Conservation (phyloP, 2,888 invertebrate species). For the Octonoba sinensis region DNA sequence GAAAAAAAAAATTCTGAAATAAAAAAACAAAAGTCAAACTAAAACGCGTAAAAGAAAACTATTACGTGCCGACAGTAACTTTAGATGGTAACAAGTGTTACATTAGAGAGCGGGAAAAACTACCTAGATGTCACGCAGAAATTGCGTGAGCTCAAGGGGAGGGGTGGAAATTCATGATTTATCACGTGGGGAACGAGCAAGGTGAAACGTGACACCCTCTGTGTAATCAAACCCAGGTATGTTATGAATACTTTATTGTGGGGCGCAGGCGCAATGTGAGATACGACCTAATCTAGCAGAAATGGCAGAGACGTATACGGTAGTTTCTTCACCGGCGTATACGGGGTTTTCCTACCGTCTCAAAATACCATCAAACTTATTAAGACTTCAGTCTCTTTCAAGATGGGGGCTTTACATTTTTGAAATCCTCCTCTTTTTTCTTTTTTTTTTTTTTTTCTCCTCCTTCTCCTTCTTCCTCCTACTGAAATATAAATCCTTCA, state of each 20-base stretch:
- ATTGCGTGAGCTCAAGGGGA: not conserved
- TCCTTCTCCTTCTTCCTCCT: no score
- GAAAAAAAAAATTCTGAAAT: not conserved
- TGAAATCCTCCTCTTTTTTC: conserved; percentile 43
- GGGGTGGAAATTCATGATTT: conserved; percentile 35
- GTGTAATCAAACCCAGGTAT: conserved; percentile 63
- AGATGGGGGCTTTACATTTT: conserved; percentile 60
- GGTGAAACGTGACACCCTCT: conserved; percentile 57
- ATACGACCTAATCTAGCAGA: conserved; percentile 61
- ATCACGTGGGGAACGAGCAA: conserved; percentile 60
- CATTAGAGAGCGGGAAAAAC: conserved; percentile 40
- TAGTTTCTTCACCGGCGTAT: conserved; percentile 24
- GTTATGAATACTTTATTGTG: conserved; percentile 64
- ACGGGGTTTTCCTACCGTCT: conserved; percentile 21
- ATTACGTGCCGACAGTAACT: conserved; percentile 64
- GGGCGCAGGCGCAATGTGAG: conserved; percentile 44
- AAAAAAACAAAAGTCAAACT: conserved; percentile 5
- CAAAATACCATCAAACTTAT: conserved; percentile 64
- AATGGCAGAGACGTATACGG: conserved; percentile 61
- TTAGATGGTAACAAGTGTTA: conserved; percentile 64
- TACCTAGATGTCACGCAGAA: conserved; percentile 23
- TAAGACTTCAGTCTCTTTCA: conserved; percentile 52
- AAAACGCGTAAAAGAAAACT: conserved; percentile 27
- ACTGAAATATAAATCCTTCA: conserved; percentile 60
- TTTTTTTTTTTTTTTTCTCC: no score